Evolutionary conservation across 2,113 vertebrate species (phyloP).

Genomic region (rat (Rattus norvegicus)): DNA sequence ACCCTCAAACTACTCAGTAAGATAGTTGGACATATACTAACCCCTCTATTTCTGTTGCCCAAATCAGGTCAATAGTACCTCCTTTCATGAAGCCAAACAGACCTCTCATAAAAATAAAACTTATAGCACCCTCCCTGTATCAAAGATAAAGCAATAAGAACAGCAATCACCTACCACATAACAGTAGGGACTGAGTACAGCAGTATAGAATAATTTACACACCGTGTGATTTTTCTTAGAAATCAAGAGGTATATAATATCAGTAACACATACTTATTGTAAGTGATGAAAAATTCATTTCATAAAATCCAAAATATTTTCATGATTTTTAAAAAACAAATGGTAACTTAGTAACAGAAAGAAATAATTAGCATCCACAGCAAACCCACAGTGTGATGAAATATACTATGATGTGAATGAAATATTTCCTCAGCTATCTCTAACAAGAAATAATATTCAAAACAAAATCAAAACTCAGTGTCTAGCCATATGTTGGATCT

Average conservation of each 20-base stretch:
- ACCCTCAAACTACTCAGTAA: not conserved
- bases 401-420: not conserved
- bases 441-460: not conserved
- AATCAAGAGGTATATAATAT: not conserved
- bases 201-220: not conserved
- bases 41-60: not conserved
- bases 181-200: not conserved
- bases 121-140: too few species aligned
- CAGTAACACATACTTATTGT: not conserved
- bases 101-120: not conserved
- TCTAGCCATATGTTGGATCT: not conserved
- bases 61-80: not conserved
- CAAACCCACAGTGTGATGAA: not conserved
- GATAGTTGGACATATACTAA: not conserved
- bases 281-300: not conserved
- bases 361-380: not conserved
- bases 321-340: not conserved
- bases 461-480: not conserved
- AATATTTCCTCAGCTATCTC: not conserved
- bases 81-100: not conserved
- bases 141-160: not conserved
- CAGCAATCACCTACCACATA: not conserved
- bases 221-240: not conserved
- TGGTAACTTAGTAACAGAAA: not conserved
- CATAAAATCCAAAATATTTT: not conserved